Evolutionary conservation across 2,797 vertebrate genomes (phyloP).

Genomic region (Syngnathus acus): DNA sequence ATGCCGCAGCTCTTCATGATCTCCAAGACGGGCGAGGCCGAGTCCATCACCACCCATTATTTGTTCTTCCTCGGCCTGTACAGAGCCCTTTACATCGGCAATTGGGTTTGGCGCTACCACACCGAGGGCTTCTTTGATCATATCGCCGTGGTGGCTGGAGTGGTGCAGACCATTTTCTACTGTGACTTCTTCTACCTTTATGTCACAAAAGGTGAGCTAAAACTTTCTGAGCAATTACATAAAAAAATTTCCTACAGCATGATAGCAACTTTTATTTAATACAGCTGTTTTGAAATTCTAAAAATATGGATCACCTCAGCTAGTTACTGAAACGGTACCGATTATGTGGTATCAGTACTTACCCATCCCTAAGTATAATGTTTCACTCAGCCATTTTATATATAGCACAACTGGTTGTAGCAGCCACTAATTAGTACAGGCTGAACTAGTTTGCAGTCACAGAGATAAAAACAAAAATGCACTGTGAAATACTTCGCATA

Average conservation of each 20-base stretch:
- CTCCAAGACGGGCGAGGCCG: slow-evolving; percentile 89
- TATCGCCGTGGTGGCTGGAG: slow-evolving; percentile 88
- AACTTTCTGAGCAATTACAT: background rate
- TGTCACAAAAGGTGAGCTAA: slow-evolving; percentile 80
- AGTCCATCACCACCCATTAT: slow-evolving; percentile 94
- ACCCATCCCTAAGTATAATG: no score
- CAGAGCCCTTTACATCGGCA: slow-evolving; percentile 86
- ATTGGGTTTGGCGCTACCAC: slow-evolving; percentile 94
- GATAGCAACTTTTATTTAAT: no score
- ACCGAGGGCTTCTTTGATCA: slow-evolving; percentile 88
- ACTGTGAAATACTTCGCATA: background rate
- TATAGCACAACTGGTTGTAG: background rate
- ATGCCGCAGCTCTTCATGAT: slow-evolving; percentile 98
- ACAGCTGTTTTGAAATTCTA: no score
- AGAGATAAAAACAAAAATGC: background rate
- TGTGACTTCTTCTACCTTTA: slow-evolving; percentile 98
- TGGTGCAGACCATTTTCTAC: slow-evolving; percentile 96
- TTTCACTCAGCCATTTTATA: background rate
- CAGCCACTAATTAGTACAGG: background rate
- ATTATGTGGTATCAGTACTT: no score
- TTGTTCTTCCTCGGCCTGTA: slow-evolving; percentile 94
- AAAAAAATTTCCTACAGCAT: background rate
- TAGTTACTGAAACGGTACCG: no score
- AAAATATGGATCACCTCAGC: no score
- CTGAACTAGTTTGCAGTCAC: background rate